phyloP scores from a whole-genome alignment of 2,888 invertebrate genomes.

The Lithophane socia region DNA sequence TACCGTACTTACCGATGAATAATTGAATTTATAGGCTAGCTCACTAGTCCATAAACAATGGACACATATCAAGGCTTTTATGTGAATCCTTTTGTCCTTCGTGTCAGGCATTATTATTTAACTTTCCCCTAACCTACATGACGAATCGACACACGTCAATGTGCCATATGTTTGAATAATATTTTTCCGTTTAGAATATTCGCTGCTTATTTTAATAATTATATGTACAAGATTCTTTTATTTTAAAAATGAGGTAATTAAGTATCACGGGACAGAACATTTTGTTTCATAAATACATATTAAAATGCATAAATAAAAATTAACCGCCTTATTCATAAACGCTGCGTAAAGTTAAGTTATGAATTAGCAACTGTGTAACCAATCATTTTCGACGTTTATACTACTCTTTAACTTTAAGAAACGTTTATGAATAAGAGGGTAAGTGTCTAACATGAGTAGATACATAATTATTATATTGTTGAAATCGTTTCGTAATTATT shows the following conservation, averaged over 20 bases:
- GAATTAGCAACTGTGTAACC: no score
- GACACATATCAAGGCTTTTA: background rate
- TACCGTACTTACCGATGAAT: background rate
- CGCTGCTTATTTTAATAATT: background rate
- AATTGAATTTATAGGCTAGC: background rate
- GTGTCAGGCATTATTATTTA: slow-evolving; percentile 1
- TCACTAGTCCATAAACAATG: slow-evolving; percentile 9
- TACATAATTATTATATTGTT: background rate
- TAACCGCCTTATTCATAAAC: no score
- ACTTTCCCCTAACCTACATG: slow-evolving; percentile 32
- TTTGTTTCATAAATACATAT: background rate
- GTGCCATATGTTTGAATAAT: background rate
- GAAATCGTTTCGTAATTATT: background rate
- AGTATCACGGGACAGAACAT: background rate
- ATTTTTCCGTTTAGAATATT: slow-evolving; percentile 1
- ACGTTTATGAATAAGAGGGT: no score
- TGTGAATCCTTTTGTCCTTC: slow-evolving; percentile 27
- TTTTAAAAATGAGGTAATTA: background rate
- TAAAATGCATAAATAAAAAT: background rate
- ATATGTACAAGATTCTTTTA: background rate
- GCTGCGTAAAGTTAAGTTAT: no score
- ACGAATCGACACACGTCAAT: slow-evolving; percentile 19
- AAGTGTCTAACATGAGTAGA: background rate
- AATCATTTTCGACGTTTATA: no score
- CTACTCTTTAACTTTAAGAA: no score